Conservation (phyloP, 2,113 vertebrate genomes). For the Bucco capensis region DNA sequence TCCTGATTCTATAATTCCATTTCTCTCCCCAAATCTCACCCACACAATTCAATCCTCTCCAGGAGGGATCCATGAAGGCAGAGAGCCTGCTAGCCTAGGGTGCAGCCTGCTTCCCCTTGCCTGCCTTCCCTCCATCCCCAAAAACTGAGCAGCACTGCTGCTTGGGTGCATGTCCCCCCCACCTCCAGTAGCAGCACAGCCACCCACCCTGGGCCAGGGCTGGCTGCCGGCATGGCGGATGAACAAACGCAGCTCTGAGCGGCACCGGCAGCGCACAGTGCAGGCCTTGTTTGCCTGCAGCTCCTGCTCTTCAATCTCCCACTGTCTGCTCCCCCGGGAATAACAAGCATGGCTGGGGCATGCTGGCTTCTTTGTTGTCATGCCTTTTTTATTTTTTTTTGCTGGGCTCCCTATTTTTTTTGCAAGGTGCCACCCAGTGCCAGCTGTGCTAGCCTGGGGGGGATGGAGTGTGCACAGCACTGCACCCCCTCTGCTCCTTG, state of each 20-base stretch:
- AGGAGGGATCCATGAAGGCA: accelerated
- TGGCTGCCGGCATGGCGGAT: not conserved
- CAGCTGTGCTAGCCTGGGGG: not conserved
- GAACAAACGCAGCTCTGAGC: conserved; percentile 53
- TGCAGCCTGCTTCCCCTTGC: not conserved
- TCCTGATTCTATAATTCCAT: too few relatives aligned
- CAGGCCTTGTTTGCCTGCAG: conserved; percentile 49
- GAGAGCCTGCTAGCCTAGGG: accelerated
- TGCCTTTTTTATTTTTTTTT: not conserved
- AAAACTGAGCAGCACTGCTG: accelerated
- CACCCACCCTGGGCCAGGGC: not conserved
- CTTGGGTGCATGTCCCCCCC: not conserved
- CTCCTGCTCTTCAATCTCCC: conserved; percentile 60
- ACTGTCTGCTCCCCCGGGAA: conserved; percentile 46
- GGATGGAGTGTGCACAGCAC: not conserved
- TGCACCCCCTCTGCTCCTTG: not conserved
- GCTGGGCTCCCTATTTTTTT: not conserved
- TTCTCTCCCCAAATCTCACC: not conserved
- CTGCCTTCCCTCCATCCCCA: not conserved
- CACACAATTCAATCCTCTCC: accelerated
- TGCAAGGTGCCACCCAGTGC: conserved; percentile 69
- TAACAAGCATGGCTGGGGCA: conserved; percentile 51
- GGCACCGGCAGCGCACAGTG: conserved; percentile 42
- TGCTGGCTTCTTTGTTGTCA: conserved; percentile 41
- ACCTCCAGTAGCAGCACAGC: not conserved